Base-by-base conservation (phyloP, 2,888 invertebrate species). In the Caenorhabditis becei region DNA sequence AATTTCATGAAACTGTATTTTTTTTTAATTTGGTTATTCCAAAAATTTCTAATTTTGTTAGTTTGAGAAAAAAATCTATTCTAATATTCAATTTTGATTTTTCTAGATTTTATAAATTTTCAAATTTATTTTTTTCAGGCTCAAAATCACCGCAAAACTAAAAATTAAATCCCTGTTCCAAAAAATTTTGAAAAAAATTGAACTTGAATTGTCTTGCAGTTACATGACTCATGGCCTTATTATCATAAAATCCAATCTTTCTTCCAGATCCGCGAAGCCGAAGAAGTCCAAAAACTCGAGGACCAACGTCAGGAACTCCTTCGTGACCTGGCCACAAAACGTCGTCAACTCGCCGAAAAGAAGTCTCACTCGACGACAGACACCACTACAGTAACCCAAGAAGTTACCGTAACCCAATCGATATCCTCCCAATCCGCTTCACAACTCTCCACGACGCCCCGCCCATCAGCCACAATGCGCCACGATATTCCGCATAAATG, bases 401-500 rank as follows among this genome's bases (percentile, higher is more conserved):
- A 16, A 53, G 78, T 18, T 66, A 77, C 56, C 10, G 72, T 49
- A 32, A 23, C 26, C 24, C 23, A 23, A 0, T 65, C 41, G 44
- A 44, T 41, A 5, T 47, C 67, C 18, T 53, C 54, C 24, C 63
- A 77, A 71, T 72, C 71, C 24, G 71, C 66, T 1, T 66, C 66
- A 4, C 54, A 78, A 11, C 47, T 78, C 3, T 20, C 54, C 37
- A 61, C n/a, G n/a, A n/a, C n/a, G n/a, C n/a, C n/a, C n/a, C n/a
- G n/a, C n/a, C n/a, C n/a, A n/a, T n/a, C n/a, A n/a, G 84, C 71
- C 4, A 83, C 75, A 11, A 85, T 85, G 85, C 61, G 82, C 8
- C 85, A 85, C 37, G 85, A 85, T 28, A 85, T 85, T 58, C 83
- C 85, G 16, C 85, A 85, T 44, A 84, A 82, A 63, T 85, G 85